Conservation (phyloP, 2,888 invertebrate genomes). For the Charanyca ferruginea region DNA sequence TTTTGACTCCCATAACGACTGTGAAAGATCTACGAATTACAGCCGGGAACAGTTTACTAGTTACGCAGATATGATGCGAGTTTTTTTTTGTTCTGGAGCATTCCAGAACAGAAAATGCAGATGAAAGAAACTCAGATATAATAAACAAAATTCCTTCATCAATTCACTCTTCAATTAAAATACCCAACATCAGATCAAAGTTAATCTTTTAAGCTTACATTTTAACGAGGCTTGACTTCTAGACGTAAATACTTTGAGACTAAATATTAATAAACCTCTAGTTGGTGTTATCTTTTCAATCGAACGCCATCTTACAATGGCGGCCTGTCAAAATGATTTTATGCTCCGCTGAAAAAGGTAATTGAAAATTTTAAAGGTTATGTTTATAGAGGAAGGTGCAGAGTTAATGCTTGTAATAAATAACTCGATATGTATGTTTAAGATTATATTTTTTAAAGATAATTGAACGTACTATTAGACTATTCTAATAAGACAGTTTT, state of each 20-base stretch:
- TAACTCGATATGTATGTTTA: no score
- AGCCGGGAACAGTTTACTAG: no score
- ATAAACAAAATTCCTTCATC: conserved; percentile 8
- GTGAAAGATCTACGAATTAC: no score
- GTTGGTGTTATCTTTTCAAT: conserved; percentile 40
- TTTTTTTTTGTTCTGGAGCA: no score
- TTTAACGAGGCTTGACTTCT: conserved; percentile 37
- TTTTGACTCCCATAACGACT: no score
- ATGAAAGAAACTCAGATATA: background rate
- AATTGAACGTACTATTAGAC: background rate
- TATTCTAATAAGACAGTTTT: background rate
- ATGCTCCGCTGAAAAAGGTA: conserved; percentile 45
- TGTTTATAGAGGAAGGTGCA: background rate
- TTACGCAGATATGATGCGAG: no score
- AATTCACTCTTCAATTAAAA: background rate
- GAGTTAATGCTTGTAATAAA: background rate
- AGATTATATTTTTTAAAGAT: background rate
- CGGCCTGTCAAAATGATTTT: conserved; percentile 51
- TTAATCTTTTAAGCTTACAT: conserved; percentile 43
- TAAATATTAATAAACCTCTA: conserved; percentile 49
- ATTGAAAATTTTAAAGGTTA: conserved; percentile 52
- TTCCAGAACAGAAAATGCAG: no score
- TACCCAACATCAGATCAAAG: conserved; percentile 5
- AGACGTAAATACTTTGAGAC: conserved; percentile 41
- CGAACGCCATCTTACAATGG: conserved; percentile 44